Percentiles rank a stretch among this genome's conserved stretches.
Conservation (phyloP, 2,113 vertebrate genomes). For the Aramus guarauna region DNA sequence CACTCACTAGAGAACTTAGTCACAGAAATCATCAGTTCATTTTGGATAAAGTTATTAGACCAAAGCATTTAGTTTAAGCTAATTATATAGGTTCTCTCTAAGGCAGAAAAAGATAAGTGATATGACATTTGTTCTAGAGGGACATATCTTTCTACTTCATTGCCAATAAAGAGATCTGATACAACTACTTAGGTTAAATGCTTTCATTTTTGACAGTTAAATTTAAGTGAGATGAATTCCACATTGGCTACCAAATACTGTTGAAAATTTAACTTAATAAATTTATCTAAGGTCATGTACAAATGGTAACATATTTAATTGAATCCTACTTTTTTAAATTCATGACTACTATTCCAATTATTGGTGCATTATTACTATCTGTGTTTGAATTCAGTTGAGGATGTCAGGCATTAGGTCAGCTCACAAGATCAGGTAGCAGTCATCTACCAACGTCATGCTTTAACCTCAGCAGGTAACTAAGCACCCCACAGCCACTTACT, state of each 20-base stretch:
- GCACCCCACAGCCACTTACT: too few relatives aligned
- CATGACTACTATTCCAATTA: not conserved
- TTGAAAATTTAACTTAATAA: not conserved
- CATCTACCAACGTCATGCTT: not conserved
- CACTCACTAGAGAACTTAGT: not conserved
- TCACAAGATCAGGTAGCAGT: not conserved
- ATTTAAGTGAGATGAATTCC: slow-evolving; percentile 2
- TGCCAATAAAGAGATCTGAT: not conserved
- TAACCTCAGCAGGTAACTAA: too few relatives aligned
- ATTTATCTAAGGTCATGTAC: not conserved
- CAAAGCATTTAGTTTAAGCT: not conserved
- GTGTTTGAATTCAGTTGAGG: not conserved
- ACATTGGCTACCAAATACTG: not conserved
- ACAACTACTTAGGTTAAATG: not conserved
- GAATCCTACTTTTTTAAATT: not conserved
- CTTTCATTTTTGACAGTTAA: not conserved
- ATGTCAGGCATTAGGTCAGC: not conserved
- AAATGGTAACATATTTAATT: not conserved
- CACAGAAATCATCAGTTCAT: not conserved
- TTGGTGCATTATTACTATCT: not conserved
- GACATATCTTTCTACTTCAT: not conserved
- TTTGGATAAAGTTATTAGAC: not conserved
- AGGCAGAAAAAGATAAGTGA: not conserved
- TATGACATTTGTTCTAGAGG: not conserved
- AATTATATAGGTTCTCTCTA: not conserved